Evolutionary conservation across 1,140 invertebrate genomes (phyloP).

Genomic region (Drosophila bocki): DNA sequence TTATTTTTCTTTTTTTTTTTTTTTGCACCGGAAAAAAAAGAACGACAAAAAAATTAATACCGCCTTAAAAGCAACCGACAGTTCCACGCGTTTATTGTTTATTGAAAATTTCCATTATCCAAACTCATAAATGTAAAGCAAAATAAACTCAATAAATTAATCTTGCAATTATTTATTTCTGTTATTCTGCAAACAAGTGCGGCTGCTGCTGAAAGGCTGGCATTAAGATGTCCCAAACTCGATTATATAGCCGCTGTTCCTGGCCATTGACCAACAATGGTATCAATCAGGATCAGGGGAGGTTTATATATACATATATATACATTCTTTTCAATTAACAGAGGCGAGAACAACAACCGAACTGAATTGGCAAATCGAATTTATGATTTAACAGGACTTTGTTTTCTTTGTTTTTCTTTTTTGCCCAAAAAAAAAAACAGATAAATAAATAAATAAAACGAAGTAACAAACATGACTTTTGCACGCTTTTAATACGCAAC

Average conservation of each 20-base stretch:
- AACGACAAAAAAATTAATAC: slow-evolving; percentile 49
- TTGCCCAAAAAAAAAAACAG: slow-evolving; percentile 14
- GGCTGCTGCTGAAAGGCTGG: neutral
- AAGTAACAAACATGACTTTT: slow-evolving; percentile 10
- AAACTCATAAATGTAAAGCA: no score
- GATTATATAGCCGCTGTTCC: slow-evolving; percentile 10
- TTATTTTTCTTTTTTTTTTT: slow-evolving; percentile 22
- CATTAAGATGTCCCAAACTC: slow-evolving; percentile 13
- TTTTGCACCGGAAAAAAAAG: slow-evolving; percentile 37
- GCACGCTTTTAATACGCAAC: slow-evolving; percentile 17
- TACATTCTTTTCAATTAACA: slow-evolving; percentile 32
- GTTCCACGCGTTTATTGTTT: neutral
- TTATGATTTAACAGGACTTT: slow-evolving; percentile 36
- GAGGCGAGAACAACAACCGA: slow-evolving; percentile 9
- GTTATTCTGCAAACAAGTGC: no score
- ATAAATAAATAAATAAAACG: slow-evolving; percentile 20
- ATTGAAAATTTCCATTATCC: neutral
- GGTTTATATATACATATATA: neutral
- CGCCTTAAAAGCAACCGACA: neutral
- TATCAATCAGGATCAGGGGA: slow-evolving; percentile 21
- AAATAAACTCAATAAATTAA: neutral
- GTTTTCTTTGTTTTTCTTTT: slow-evolving; percentile 7
- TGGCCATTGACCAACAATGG: slow-evolving; percentile 17
- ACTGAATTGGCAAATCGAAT: slow-evolving; percentile 30
- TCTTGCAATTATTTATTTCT: slow-evolving; percentile 2